Conservation (phyloP, 2,888 invertebrate genomes). For the Bellardia pandia region DNA sequence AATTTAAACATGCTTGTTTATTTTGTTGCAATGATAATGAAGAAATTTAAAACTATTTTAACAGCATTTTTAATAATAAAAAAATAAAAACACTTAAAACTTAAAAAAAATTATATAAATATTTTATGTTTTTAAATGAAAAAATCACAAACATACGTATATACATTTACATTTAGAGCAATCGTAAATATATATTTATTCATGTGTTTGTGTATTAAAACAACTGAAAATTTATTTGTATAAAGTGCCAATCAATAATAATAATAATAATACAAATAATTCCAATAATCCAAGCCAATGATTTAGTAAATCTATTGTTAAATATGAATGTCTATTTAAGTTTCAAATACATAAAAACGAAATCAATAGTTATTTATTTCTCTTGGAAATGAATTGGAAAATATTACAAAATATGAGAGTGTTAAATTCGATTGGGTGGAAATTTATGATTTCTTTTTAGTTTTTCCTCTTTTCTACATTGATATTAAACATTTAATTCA, state of each 20-base stretch:
- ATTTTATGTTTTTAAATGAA: too few relatives aligned
- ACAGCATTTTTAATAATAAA: not conserved
- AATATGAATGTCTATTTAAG: conserved; percentile 14
- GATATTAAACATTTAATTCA: not conserved
- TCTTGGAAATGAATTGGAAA: not conserved
- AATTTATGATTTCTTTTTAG: conserved; percentile 11
- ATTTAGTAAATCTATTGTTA: conserved; percentile 27
- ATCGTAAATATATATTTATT: not conserved
- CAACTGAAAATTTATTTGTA: conserved; percentile 18
- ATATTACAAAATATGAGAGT: not conserved
- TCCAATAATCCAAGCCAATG: conserved; percentile 13
- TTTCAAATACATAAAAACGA: conserved; percentile 1
- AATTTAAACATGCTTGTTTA: not conserved
- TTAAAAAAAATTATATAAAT: too few relatives aligned
- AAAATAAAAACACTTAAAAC: too few relatives aligned
- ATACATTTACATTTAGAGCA: not conserved
- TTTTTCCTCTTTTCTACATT: not conserved
- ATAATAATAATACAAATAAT: not conserved
- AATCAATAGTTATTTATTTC: conserved; percentile 5
- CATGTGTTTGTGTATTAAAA: not conserved
- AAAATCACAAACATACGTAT: too few relatives aligned
- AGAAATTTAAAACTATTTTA: not conserved
- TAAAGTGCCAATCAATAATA: conserved; percentile 27
- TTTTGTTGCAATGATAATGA: not conserved
- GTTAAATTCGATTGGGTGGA: conserved; percentile 2